A percentile compares a stretch with the other conserved stretches of the same genome.
phyloP scores from a whole-genome alignment of 1,140 invertebrate genomes.

The Polyergus mexicanus region DNA sequence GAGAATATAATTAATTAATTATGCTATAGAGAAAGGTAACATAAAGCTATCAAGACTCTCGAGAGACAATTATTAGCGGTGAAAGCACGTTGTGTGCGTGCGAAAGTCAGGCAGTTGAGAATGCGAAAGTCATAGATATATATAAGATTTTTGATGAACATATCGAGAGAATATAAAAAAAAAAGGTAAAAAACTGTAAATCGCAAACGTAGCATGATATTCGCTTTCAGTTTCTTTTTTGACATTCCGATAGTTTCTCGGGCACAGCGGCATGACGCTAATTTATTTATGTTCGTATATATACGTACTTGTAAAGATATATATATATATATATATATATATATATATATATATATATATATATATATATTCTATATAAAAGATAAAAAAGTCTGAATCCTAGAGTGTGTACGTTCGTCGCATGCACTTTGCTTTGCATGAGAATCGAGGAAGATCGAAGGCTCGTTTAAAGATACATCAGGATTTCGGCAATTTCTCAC shows the following conservation, averaged over 20 bases:
- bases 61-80: conserved; percentile 27
- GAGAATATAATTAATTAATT: conserved; percentile 21
- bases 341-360: no score
- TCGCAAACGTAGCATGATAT: conserved; percentile 44
- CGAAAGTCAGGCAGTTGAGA: conserved; percentile 34
- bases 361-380: conserved; percentile 39
- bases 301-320: background rate
- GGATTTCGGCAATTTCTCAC: conserved; percentile 58
- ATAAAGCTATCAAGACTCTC: conserved; percentile 24
- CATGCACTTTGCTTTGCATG: conserved; percentile 76
- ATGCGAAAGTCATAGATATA: conserved; percentile 30
- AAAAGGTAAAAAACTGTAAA: conserved; percentile 5
- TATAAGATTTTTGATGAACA: conserved; percentile 43
- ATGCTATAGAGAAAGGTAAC: conserved; percentile 30
- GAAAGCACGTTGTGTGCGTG: conserved; percentile 22
- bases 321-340: no score
- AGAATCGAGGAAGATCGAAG: conserved; percentile 65
- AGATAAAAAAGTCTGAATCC: conserved; percentile 84
- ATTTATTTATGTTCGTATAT: conserved; percentile 60
- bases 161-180: background rate
- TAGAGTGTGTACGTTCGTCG: conserved; percentile 84
- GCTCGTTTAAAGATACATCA: conserved; percentile 56
- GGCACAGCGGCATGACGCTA: conserved; percentile 70
- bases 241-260: conserved; percentile 73
- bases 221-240: background rate